phyloP scores from a whole-genome alignment of 2,888 invertebrate species.

The Cryptosula pallasiana region DNA sequence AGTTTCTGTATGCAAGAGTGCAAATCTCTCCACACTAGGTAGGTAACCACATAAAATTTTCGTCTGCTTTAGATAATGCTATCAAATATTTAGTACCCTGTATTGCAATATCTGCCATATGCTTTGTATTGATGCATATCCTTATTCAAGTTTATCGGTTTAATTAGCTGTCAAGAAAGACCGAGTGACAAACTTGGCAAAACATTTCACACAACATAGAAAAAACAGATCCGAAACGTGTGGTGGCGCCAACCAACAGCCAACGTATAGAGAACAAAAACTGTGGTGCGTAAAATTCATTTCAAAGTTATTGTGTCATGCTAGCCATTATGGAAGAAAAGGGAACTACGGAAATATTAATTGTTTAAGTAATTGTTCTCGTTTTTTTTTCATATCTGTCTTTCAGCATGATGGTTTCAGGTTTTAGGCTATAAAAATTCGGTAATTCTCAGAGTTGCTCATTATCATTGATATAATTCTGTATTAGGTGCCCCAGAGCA shows the following conservation, averaged over 20 bases:
- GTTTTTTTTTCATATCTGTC: too few species aligned
- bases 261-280: neutral
- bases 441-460: too few species aligned
- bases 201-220: neutral
- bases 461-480: neutral
- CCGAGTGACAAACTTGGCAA: neutral
- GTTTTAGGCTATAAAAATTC: too few species aligned
- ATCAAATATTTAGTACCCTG: neutral
- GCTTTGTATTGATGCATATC: neutral
- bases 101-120: neutral
- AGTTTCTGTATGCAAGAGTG: conserved; percentile 15
- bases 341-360: neutral
- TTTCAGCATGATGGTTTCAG: too few species aligned
- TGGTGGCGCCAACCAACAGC: neutral
- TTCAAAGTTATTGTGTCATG: neutral
- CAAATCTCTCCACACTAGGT: conserved; percentile 8
- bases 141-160: neutral
- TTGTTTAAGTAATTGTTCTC: too few species aligned
- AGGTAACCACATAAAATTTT: neutral
- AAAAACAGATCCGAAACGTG: neutral
- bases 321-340: conserved; percentile 15
- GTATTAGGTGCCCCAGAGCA: neutral
- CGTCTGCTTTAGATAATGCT: neutral
- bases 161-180: conserved; percentile 9
- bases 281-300: conserved; percentile 1